phyloP scores from a whole-genome alignment of 2,113 vertebrate genomes.

The Datnioides undecimradiatus region DNA sequence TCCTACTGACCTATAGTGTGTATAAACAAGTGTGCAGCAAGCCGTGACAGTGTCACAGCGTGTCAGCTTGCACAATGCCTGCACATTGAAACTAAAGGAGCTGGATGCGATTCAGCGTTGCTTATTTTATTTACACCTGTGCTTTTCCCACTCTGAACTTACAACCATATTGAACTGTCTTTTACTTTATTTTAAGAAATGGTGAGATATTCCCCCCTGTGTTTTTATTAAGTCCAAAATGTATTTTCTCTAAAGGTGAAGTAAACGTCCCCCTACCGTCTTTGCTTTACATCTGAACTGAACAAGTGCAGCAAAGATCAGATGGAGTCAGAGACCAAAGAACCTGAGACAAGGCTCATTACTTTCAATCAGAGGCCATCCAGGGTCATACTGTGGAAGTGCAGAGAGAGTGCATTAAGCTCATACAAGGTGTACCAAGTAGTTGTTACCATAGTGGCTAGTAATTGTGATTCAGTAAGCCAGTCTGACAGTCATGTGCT shows the following conservation, averaged over 20 bases:
- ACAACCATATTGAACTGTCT: neutral
- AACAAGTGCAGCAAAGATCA: neutral
- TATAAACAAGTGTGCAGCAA: neutral
- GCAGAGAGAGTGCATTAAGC: neutral
- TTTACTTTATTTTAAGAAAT: neutral
- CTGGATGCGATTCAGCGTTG: neutral
- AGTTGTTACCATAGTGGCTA: neutral
- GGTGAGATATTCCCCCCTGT: neutral
- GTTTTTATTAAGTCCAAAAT: neutral
- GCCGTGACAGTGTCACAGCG: neutral
- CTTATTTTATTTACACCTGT: neutral
- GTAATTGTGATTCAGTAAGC: constrained; percentile 8
- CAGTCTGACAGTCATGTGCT: constrained; percentile 8
- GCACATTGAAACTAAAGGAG: neutral
- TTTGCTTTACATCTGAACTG: neutral
- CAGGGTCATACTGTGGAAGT: neutral
- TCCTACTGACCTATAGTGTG: neutral
- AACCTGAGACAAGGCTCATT: constrained; percentile 11
- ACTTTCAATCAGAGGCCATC: constrained; percentile 25
- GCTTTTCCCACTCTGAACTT: neutral
- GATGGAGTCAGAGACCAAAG: neutral
- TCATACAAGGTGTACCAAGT: neutral
- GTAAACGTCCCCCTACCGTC: neutral
- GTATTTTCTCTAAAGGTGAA: neutral
- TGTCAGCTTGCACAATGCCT: neutral